phyloP scores from a whole-genome alignment of 1,140 invertebrate species.

The Leptinotarsa lineolata region DNA sequence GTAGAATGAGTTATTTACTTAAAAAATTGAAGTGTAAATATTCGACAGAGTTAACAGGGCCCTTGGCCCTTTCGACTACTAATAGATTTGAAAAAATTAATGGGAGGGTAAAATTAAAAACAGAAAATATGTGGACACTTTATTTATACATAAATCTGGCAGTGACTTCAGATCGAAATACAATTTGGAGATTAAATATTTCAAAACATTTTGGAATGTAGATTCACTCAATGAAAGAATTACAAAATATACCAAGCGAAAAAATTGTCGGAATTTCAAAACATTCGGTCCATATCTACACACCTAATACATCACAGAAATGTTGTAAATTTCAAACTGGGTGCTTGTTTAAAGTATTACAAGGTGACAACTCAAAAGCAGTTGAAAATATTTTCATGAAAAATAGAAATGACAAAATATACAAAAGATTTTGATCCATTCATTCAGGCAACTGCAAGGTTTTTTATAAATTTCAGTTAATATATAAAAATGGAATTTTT shows the following conservation, averaged over 20 bases:
- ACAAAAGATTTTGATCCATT: neutral
- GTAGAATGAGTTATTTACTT: too few species aligned
- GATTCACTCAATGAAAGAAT: conserved; percentile 10
- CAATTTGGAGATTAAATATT: conserved; percentile 47
- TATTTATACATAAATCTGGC: conserved; percentile 49
- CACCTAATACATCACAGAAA: neutral
- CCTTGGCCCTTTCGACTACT: too few species aligned
- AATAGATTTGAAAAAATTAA: neutral
- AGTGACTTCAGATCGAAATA: conserved; percentile 51
- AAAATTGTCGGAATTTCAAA: conserved; percentile 18
- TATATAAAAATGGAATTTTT: too few species aligned
- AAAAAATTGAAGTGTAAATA: too few species aligned
- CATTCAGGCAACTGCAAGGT: neutral
- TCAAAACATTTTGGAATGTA: conserved; percentile 48
- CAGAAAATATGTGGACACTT: conserved; percentile 40
- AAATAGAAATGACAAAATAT: neutral
- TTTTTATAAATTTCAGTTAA: too few species aligned
- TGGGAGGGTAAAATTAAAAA: conserved; percentile 21
- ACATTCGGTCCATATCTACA: neutral
- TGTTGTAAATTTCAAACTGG: neutral
- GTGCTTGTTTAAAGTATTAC: conserved; percentile 4
- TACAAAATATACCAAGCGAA: conserved; percentile 34
- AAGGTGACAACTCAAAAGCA: neutral
- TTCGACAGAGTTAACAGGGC: too few species aligned
- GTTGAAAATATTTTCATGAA: conserved; percentile 6